A percentile compares a stretch with the other conserved stretches of the same genome.
Evolutionary conservation across 2,113 vertebrate species (phyloP).

Genomic region (Phalacrocorax brasilianus): DNA sequence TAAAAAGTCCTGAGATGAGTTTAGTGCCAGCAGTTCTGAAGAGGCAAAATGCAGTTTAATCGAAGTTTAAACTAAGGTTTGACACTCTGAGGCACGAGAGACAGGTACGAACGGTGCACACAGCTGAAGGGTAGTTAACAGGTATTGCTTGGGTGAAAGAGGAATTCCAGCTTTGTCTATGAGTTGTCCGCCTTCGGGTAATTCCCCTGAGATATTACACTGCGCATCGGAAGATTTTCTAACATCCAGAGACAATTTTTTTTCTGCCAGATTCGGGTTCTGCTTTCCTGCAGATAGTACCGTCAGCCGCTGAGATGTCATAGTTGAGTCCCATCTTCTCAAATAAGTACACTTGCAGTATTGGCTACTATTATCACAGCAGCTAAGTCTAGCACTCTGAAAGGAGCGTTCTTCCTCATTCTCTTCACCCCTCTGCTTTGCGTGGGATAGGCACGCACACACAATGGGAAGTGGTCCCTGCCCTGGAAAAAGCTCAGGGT

Average conservation of each 20-base stretch:
- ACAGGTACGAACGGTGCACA: background rate
- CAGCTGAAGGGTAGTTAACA: background rate
- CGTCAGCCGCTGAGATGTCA: fast-evolving
- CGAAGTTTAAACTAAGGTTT: background rate
- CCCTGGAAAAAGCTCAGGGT: background rate
- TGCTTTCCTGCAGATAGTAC: background rate
- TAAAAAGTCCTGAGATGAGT: background rate
- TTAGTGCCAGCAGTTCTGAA: background rate
- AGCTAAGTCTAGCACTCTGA: background rate
- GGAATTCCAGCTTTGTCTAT: background rate
- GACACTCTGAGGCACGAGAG: too few species aligned
- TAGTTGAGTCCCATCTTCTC: background rate
- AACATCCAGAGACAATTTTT: background rate
- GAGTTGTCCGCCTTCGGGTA: background rate
- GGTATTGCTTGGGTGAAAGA: background rate
- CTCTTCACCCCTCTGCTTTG: background rate
- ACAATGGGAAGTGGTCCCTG: background rate
- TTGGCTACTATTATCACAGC: background rate
- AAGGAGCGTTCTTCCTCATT: background rate
- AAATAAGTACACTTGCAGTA: background rate
- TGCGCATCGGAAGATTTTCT: background rate
- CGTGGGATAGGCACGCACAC: background rate
- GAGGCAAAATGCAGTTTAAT: background rate
- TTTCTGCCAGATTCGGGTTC: background rate
- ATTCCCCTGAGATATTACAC: background rate